Base-by-base conservation (phyloP, 2,113 vertebrate genomes). In the Chionomys nivalis region DNA sequence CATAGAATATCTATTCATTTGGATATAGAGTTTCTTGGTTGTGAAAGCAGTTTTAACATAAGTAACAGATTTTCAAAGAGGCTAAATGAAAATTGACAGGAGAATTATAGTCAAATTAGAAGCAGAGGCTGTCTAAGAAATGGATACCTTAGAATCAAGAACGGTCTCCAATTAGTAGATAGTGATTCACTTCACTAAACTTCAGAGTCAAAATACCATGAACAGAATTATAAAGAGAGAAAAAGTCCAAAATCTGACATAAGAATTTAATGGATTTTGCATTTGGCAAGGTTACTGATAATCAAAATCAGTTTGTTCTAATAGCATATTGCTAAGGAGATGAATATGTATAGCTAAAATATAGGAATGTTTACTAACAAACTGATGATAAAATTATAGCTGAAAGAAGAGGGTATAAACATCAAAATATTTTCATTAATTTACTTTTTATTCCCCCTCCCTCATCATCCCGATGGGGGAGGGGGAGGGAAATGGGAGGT, bases 71-170 rank as follows among this genome's bases (percentile, higher is more conserved):
- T 78, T 72, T 7, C 19, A 24, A 26, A 55, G 28, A 87, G 9
- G 7, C 8, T 0, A 87, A 91, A 78, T 4, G 0, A 75, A 79
- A 66, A 6, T 0, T 44, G 4, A 47, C 3, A 42, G 5, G 6
- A 63, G 23, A 63, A 44, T 23, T 75, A 44, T 63, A 36, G 8
- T 21, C 47, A 82, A 82, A 7, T 23, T 83, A 31, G 33, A 12
- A 31, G 36, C 14, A 26, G 58, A 78, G 23, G 3, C 5, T 3
- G 58, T 72, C 3, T 55, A 58, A 14, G 5, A 52, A 36, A 63
- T 19, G 3, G 85, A 24, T 63, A 23, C 0, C 23, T 76, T 58
- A 82, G 7, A 94, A 44, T 24, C 11, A 94, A 73, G 39, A 70
- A 75, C 0, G 3, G 19, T 70, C 9, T 66, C 21, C 58, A 75